Conservation (phyloP, 2,888 invertebrate species). For the Epirrhoe tristata region DNA sequence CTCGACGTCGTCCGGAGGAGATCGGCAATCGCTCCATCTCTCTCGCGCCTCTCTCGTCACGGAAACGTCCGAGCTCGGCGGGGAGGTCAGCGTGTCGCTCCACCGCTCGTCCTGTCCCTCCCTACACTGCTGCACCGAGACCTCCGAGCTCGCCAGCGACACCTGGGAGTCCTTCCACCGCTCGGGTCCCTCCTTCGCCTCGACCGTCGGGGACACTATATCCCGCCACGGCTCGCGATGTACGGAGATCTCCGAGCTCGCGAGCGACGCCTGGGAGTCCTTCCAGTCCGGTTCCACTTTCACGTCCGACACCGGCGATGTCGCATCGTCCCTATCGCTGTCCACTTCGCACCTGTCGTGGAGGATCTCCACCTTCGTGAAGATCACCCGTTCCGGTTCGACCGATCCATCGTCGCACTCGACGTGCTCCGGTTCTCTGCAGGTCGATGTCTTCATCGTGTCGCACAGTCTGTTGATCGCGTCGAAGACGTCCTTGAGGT, state of each 20-base stretch:
- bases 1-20: constrained; percentile 59
- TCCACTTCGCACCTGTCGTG: constrained; percentile 2
- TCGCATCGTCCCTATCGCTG: constrained; percentile 3
- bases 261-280: constrained; percentile 32
- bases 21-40: constrained; percentile 61
- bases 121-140: constrained; percentile 46
- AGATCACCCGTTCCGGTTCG: constrained; percentile 17
- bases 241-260: constrained; percentile 30
- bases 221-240: constrained; percentile 27
- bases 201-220: constrained; percentile 26
- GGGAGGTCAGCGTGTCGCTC: constrained; percentile 43
- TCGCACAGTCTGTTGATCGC: constrained; percentile 81
- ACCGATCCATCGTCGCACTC: constrained; percentile 37
- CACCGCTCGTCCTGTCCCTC: constrained; percentile 54
- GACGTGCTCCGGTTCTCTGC: constrained; percentile 51
- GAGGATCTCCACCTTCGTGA: constrained; percentile 35
- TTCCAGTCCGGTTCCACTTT: constrained; percentile 21
- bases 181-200: constrained; percentile 12
- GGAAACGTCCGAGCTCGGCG: constrained; percentile 36
- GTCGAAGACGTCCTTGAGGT: constrained; percentile 78
- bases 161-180: constrained; percentile 42
- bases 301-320: constrained; percentile 5
- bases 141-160: constrained; percentile 58
- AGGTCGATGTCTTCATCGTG: constrained; percentile 75
- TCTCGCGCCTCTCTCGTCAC: constrained; percentile 27